phyloP scores from a whole-genome alignment of 2,888 invertebrate species.

The Lydus trimaculatus region DNA sequence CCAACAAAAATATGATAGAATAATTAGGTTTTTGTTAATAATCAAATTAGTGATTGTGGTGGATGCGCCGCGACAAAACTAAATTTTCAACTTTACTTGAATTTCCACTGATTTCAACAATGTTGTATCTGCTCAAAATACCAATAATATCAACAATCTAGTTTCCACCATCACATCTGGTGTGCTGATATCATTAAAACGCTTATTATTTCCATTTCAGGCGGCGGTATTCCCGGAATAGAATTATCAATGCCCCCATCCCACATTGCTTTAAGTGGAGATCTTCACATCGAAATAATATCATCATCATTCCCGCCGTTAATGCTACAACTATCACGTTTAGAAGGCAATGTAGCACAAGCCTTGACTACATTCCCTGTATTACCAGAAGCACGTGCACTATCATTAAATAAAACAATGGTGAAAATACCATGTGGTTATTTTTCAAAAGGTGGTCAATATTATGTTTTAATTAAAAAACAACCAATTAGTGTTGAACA shows the following conservation, averaged over 20 bases:
- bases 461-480: slow-evolving; percentile 64
- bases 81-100: not conserved
- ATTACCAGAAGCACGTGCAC: slow-evolving; percentile 55
- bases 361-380: slow-evolving; percentile 56
- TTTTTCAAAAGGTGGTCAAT: slow-evolving; percentile 75
- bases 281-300: slow-evolving; percentile 74
- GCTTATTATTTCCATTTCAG: slow-evolving; percentile 44
- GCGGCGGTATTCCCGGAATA: slow-evolving; percentile 54
- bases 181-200: slow-evolving; percentile 10
- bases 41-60: not conserved
- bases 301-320: slow-evolving; percentile 59
- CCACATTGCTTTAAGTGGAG: slow-evolving; percentile 81
- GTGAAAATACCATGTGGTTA: slow-evolving; percentile 71
- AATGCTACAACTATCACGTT: slow-evolving; percentile 59
- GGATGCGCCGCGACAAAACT: not conserved
- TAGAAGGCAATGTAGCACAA: slow-evolving; percentile 57
- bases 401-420: slow-evolving; percentile 54
- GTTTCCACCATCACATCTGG: not conserved
- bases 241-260: slow-evolving; percentile 68
- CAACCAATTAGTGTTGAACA: slow-evolving; percentile 43
- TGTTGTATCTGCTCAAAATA: not conserved
- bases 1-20: not conserved
- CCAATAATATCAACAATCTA: not conserved
- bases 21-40: not conserved
- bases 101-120: not conserved